A percentile compares a stretch with the other conserved stretches of the same genome.
Evolutionary conservation across 2,113 vertebrate genomes (phyloP).

Genomic region (Psittacus erithacus): DNA sequence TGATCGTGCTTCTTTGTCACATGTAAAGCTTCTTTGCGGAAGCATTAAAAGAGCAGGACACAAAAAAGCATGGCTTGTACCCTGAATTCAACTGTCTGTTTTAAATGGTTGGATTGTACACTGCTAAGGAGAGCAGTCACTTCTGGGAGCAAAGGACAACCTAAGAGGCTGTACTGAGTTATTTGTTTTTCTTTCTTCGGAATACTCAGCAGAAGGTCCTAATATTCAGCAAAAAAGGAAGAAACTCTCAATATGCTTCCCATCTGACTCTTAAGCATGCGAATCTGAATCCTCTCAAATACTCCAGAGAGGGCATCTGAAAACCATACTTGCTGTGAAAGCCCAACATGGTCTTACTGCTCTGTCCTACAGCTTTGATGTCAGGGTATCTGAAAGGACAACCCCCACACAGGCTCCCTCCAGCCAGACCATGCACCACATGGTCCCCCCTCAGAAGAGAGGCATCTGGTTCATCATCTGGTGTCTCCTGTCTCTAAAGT

Average conservation of each 20-base stretch:
- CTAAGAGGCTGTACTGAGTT: not conserved
- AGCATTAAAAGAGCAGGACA: not conserved
- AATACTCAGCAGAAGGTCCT: not conserved
- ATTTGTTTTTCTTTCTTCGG: not conserved
- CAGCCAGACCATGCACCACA: not conserved
- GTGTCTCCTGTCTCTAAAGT: not conserved
- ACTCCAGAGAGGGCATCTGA: not conserved
- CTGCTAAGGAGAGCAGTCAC: not conserved
- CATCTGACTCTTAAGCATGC: not conserved
- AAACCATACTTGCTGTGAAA: not conserved
- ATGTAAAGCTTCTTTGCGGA: not conserved
- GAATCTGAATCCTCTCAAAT: not conserved
- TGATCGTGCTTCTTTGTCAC: not conserved
- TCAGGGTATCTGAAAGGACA: not conserved
- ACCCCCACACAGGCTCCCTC: not conserved
- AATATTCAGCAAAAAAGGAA: not conserved
- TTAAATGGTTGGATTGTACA: not conserved
- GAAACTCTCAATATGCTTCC: not conserved
- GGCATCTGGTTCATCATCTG: not conserved
- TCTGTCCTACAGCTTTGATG: not conserved
- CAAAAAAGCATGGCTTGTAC: not conserved
- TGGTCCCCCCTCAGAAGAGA: not conserved
- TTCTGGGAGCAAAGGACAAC: not conserved
- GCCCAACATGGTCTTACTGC: accelerated
- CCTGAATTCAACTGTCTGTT: not conserved